phyloP scores from a whole-genome alignment of 2,113 vertebrate genomes.

The Drymodes brunneopygia region DNA sequence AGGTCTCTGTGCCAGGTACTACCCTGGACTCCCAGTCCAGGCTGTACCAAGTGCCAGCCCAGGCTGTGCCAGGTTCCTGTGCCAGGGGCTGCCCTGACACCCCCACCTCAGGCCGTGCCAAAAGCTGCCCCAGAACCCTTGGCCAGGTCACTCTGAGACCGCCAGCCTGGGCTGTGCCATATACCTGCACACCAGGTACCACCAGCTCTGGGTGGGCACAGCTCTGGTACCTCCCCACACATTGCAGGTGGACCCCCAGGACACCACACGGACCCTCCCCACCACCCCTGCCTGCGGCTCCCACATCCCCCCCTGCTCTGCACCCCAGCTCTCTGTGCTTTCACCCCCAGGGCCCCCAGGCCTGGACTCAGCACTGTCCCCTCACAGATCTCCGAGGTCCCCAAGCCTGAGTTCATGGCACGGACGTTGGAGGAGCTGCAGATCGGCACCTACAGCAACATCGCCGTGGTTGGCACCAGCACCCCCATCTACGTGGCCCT shows the following conservation, averaged over 20 bases:
- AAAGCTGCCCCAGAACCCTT: neutral
- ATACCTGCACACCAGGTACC: accelerated
- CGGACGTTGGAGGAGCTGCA: constrained; percentile 84
- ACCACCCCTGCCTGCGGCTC: accelerated
- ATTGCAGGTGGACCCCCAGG: neutral
- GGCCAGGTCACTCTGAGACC: neutral
- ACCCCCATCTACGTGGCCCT: constrained; percentile 93
- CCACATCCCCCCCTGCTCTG: neutral
- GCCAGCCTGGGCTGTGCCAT: neutral
- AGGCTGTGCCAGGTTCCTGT: neutral
- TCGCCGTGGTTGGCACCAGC: constrained; percentile 86
- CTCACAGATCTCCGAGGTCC: constrained; percentile 91
- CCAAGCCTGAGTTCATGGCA: constrained; percentile 87
- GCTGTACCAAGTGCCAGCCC: neutral
- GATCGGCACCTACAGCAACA: constrained; percentile 92
- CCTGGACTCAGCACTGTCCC: neutral
- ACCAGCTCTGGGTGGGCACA: neutral
- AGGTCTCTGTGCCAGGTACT: neutral
- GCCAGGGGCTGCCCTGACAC: neutral
- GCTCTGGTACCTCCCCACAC: accelerated
- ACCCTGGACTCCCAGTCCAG: neutral
- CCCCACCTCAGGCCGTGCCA: too few relatives aligned
- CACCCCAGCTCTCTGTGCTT: neutral
- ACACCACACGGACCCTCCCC: accelerated
- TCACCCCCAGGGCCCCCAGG: neutral